These are phyloP conservation scores for Lethenteron camtschaticum DNA, from an alignment of 2,113 vertebrate genomes.

Conservation along the genomic window DNA sequence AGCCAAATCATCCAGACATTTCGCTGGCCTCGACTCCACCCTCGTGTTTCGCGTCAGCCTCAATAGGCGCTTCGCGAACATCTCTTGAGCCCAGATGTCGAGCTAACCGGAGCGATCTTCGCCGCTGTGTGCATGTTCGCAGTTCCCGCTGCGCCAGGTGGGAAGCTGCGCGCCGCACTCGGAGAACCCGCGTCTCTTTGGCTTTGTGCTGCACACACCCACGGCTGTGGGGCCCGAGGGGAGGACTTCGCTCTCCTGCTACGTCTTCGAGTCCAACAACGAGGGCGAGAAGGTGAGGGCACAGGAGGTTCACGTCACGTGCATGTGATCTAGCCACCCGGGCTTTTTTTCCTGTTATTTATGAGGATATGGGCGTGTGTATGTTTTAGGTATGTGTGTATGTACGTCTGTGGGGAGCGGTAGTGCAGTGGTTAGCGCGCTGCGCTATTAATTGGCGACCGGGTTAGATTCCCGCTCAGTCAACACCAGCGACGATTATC, in stretches of 20 bases:
- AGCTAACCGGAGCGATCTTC: too few species aligned
- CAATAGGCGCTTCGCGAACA: too few species aligned
- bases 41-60: too few species aligned
- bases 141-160: slow-evolving; percentile 71
- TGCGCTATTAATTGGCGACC: too few species aligned
- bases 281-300: slow-evolving; percentile 80
- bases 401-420: too few species aligned
- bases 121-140: slow-evolving; percentile 8
- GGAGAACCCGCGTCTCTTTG: slow-evolving; percentile 90
- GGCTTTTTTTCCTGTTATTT: not conserved
- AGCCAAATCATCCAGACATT: too few species aligned
- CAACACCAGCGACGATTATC: too few species aligned
- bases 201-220: slow-evolving; percentile 49
- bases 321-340: not conserved
- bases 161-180: slow-evolving; percentile 59
- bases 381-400: not conserved
- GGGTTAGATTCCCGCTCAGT: too few species aligned
- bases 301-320: not conserved
- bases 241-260: slow-evolving; percentile 45
- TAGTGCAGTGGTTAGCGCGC: too few species aligned
- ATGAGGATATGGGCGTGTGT: not conserved
- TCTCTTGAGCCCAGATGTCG: too few species aligned
- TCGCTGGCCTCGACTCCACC: too few species aligned
- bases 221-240: slow-evolving; percentile 30
- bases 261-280: slow-evolving; percentile 95